Base-by-base conservation (phyloP, 2,113 vertebrate genomes). In the Neodon shergylaensis region DNA sequence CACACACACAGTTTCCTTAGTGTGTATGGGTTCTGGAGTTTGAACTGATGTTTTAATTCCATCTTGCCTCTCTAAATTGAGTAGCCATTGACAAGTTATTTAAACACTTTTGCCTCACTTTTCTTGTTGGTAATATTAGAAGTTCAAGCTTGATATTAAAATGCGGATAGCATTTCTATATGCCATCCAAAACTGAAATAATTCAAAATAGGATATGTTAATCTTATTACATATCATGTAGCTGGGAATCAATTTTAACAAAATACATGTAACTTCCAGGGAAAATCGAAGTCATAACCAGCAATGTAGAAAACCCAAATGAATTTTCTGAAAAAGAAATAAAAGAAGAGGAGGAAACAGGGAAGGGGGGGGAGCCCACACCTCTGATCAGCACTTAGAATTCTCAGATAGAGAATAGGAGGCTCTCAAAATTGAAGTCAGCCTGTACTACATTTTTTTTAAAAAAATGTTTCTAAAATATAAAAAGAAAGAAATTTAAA, bases 261-360 rank as follows among this genome's bases (percentile, higher is more conserved):
- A 82, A 93, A 92, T 42, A 70, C 74, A 10, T 58, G 16, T 96
- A 72, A 92, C 36, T 95, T 96, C 58, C 47, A 85, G 65, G 68
- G 21, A 63, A 74, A 94, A 82, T 44, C 31, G 28, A 92, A 89
- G 58, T 21, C 74, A 21, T 93, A 33, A 73, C 17, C n/a, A 76
- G 78, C 11, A 89, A 47, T 47, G 77, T 89, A 47, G 61, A 91
- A 95, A 93, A 88, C 47, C 7, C 17, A 61, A 83, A 76, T 84
- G 16, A 74, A 36, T 91, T 2, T 78, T 73, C 83, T 90, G 7
- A 88, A 36, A 81, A 88, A 70, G 49, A 92, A 94, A 92, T 84
- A 83, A 84, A 95, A 88, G 39, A 2, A 91, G 5, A 95, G 4
- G 22, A 58, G 10, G 6, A 1, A 36, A 44, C 5, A 7, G 14